Base-by-base conservation (phyloP, 2,797 vertebrate species). In the Amblyopsis hoosieri region DNA sequence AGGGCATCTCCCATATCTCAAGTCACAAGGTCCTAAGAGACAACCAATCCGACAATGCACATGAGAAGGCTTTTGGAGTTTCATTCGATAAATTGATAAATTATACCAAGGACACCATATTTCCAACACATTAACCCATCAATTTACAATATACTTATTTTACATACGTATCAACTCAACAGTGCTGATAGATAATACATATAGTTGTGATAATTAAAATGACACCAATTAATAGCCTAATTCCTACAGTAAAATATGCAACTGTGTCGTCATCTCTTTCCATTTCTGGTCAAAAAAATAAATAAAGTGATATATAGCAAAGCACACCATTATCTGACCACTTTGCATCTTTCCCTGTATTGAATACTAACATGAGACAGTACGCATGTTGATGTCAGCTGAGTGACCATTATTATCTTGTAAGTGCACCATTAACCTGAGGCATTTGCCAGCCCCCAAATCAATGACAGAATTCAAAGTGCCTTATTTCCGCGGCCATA, bases 401-500 rank as follows among this genome's bases (percentile, higher is more conserved):
- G 8, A 60, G 9, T 57, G 57, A 67, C 69, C 71, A 6, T 69
- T 45, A 54, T 60, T 60, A 71, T 52, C 56, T 62, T 57, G 60
- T 52, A 31, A 79, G 66, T 33, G 50, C 68, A 47, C 62, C 57
- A 79, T 87, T 76, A 80, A 51, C 12, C 45, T 64, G 53, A 73
- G 73, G 68, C 62, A 61, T 42, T 57, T 31, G n/a, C 73, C 72
- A 64, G 17, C 12, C 1, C 54, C 52, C 11, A 42, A 79, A 75
- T 82, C 79, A 81, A 73, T 78, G 70, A 37, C 45, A 12, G 11
- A 12, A 56, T 62, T 13, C 62, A 54, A 48, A 57, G 1, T 19
- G 57, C 54, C 15, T 61, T n/a, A 70, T 0, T 9, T 42, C 45
- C 12, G 33, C 1, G 0, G 54, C 53, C 19, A 55, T 55, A 29